A percentile compares a stretch with the other conserved stretches of the same genome.
Conservation (phyloP, 2,113 vertebrate genomes). For the Silurus meridionalis region DNA sequence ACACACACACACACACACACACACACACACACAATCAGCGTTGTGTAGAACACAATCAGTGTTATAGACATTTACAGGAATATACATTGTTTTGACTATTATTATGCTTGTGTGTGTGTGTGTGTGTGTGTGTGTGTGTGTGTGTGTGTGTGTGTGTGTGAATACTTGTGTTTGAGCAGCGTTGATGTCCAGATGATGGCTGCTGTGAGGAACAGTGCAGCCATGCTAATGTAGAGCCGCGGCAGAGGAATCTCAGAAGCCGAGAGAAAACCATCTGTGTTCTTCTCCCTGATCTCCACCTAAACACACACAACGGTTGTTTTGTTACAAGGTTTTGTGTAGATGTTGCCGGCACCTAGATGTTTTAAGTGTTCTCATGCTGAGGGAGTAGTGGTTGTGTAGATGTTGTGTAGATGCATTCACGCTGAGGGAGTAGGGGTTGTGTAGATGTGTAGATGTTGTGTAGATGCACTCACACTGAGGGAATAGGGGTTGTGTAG, state of each 20-base stretch:
- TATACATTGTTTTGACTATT: neutral
- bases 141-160: conserved; percentile 14
- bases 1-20: conserved; percentile 28
- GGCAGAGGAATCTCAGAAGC: conserved; percentile 81
- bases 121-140: conserved; percentile 10
- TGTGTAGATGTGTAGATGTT: no score
- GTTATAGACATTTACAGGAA: neutral
- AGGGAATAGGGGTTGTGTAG: no score
- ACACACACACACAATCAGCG: conserved; percentile 2
- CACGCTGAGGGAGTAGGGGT: no score
- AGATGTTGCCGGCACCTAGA: no score
- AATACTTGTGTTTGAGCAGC: conserved; percentile 80
- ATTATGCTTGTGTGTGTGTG: neutral
- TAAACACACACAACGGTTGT: conserved; percentile 52
- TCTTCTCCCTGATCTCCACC: conserved; percentile 77
- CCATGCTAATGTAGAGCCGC: conserved; percentile 79
- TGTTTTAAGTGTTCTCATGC: no score
- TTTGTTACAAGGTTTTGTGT: neutral
- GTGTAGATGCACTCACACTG: no score
- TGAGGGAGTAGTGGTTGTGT: neutral
- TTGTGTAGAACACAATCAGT: no score
- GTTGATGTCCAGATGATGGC: conserved; percentile 79
- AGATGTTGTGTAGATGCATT: neutral
- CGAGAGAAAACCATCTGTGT: conserved; percentile 74
- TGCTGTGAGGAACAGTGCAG: conserved; percentile 75